Percentiles rank a stretch among this genome's conserved stretches.
phyloP scores from a whole-genome alignment of 2,888 invertebrate species.

The Troides aeacus region DNA sequence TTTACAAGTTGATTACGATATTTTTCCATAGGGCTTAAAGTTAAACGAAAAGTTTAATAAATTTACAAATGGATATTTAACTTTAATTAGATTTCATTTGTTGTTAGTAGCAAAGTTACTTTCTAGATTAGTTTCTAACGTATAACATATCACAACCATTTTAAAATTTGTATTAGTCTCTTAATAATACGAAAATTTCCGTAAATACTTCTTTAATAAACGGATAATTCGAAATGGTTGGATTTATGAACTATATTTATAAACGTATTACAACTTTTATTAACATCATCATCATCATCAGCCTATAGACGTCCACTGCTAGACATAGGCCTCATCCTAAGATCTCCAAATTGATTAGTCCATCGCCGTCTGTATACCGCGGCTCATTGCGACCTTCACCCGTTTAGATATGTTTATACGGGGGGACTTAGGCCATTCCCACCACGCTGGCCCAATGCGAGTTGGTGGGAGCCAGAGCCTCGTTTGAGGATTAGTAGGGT shows the following conservation, averaged over 20 bases:
- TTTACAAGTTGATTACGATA: conserved; percentile 73
- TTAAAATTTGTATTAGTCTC: not conserved
- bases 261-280: not conserved
- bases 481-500: too few species aligned
- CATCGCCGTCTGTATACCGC: too few species aligned
- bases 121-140: not conserved
- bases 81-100: not conserved
- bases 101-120: not conserved
- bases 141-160: not conserved
- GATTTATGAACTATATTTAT: not conserved
- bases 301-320: too few species aligned
- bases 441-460: too few species aligned
- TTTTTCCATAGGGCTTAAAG: conserved; percentile 63
- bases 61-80: not conserved
- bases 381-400: too few species aligned
- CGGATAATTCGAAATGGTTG: not conserved
- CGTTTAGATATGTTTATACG: too few species aligned
- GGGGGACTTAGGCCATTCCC: too few species aligned
- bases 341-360: too few species aligned
- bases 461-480: too few species aligned
- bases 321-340: too few species aligned
- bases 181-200: not conserved
- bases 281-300: not conserved
- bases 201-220: not conserved
- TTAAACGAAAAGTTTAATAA: conserved; percentile 17